Evolutionary conservation across 2,797 vertebrate genomes (phyloP), one percentile per base, ranked within the genome.

Genomic region (Tinamus major): DNA sequence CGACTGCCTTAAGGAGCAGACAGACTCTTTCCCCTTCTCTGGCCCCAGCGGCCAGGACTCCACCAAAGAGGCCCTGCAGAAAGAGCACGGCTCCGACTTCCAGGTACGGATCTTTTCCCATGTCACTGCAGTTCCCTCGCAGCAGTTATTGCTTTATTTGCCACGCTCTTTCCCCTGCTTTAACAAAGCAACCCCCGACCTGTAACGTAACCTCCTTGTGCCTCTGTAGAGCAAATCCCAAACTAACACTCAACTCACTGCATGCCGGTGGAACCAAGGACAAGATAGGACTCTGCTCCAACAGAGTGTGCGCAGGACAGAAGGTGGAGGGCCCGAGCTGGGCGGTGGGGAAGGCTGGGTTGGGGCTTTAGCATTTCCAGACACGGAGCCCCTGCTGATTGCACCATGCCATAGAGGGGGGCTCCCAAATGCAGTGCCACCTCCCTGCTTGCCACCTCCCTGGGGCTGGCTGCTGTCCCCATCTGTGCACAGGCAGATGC

Each of bases 81-180:
- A 98, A 96, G 98, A 97, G 29, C 98, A 97, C 17, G 33, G 91
- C 80, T 95, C 97, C 0, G 97, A 98, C 81, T 98, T 98, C 93
- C 99, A 99, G 99, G 99, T 99, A 98, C 58, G 89, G 49, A 55
- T 70, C 26, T 82, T 81, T 75, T 63, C 89, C 90, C 76, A 70
- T 35, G 9, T 79, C 67, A 41, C 85, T 49, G 33, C 33, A 33
- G 53, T 91, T 81, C 41, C 85, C 81, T 83, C 9, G 6, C 94
- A 92, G 92, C 93, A 92, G 92, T 94, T 15, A 83, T 95, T 49
- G 83, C 93, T 97, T 96, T 96, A 95, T 97, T 97, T 96, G 91
- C 96, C 42, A 96, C 96, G 92, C 80, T 88, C 97, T 94, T 95
- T 92, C 84, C 94, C 87, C 77, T n/a, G 96, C 97, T 97, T 96